A percentile compares a stretch with the other conserved stretches of the same genome.
These are phyloP conservation scores for Drosophila pseudotakahashii DNA, from an alignment of 2,888 invertebrate species.

Conservation along the genomic window DNA sequence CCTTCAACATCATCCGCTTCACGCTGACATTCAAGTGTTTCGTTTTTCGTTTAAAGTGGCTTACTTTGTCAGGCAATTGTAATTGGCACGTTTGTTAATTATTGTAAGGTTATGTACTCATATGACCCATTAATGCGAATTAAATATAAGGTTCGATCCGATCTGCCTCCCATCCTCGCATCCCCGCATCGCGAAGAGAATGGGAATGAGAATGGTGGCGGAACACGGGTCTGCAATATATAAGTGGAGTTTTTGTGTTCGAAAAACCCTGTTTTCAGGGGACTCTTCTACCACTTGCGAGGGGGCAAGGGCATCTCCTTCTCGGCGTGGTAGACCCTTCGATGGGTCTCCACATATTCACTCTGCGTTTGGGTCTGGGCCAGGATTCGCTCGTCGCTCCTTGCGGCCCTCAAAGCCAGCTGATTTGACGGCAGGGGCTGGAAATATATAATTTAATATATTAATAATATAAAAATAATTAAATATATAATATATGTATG, in stretches of 20 bases:
- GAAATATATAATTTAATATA: constrained; percentile 31
- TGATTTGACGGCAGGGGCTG: constrained; percentile 73
- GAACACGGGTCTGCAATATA: background rate
- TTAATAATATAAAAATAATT: too few relatives aligned
- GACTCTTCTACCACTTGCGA: constrained; percentile 76
- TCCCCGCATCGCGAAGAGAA: background rate
- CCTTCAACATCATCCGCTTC: too few relatives aligned
- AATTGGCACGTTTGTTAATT: constrained; percentile 70
- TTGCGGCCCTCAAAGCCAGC: constrained; percentile 31
- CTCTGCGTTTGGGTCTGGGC: constrained; percentile 82
- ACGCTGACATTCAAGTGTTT: too few relatives aligned
- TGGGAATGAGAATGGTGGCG: background rate
- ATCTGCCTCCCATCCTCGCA: background rate
- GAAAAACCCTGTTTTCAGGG: background rate
- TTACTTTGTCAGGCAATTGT: constrained; percentile 61
- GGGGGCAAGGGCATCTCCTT: constrained; percentile 63
- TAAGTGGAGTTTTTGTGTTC: background rate
- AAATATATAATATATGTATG: too few relatives aligned
- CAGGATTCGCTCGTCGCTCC: constrained; percentile 73
- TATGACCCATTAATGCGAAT: constrained; percentile 9
- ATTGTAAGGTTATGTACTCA: constrained; percentile 23
- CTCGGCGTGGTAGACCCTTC: constrained; percentile 74
- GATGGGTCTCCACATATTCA: constrained; percentile 82
- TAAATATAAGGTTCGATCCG: background rate
- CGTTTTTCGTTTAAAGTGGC: constrained; percentile 1